These are phyloP conservation scores for Microtus montanus DNA, from an alignment of 2,113 vertebrate species.

Conservation along the genomic window DNA sequence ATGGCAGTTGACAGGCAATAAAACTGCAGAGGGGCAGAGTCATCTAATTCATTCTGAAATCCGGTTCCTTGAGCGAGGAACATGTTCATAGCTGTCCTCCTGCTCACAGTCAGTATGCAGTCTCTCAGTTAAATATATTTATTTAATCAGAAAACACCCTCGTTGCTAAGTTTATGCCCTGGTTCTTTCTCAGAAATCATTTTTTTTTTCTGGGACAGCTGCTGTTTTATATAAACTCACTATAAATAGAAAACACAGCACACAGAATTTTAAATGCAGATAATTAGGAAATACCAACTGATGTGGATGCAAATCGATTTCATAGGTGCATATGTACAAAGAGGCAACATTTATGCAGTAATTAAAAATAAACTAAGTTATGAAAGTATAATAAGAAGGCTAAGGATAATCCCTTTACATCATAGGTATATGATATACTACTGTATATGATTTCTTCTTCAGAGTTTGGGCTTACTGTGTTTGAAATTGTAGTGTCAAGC, in stretches of 20 bases:
- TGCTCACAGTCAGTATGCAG: conserved; percentile 64
- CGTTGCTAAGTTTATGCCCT: conserved; percentile 66
- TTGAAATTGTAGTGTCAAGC: conserved; percentile 9
- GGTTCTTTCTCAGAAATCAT: conserved; percentile 71
- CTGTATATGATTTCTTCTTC: background rate
- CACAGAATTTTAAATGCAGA: conserved; percentile 57
- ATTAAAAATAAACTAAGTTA: conserved; percentile 33
- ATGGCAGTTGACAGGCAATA: conserved; percentile 9
- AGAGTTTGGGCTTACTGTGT: background rate
- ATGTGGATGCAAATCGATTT: conserved; percentile 56
- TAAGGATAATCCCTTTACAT: background rate
- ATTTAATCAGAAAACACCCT: conserved; percentile 74
- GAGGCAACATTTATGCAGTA: conserved; percentile 15
- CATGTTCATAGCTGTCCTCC: conserved; percentile 57
- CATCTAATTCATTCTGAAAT: conserved; percentile 82
- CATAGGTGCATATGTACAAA: background rate
- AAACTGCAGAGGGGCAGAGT: conserved; percentile 75
- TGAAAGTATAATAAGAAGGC: background rate
- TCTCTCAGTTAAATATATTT: conserved; percentile 74
- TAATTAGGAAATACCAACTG: conserved; percentile 66
- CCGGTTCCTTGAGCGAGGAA: conserved; percentile 62
- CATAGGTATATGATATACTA: background rate
- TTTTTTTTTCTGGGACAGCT: conserved; percentile 81
- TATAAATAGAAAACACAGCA: conserved; percentile 54
- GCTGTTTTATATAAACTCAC: conserved; percentile 83